Conservation (phyloP, 2,113 vertebrate species). For the Xiphias gladius region DNA sequence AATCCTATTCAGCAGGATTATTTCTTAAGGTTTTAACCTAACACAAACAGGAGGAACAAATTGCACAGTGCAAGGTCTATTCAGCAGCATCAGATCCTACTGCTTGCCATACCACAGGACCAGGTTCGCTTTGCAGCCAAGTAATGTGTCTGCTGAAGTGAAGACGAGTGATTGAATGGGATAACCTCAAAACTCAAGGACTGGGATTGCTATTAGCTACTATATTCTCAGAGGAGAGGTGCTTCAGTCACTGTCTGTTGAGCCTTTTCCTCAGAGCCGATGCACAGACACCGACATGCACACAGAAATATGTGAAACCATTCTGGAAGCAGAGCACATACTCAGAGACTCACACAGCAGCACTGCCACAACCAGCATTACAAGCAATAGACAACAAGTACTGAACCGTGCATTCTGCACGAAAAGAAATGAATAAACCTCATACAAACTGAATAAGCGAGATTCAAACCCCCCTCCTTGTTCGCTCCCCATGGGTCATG, state of each 20-base stretch:
- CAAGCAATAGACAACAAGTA: slow-evolving; percentile 50
- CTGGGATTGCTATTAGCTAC: slow-evolving; percentile 72
- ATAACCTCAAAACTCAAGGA: slow-evolving; percentile 78
- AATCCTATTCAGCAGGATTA: background rate
- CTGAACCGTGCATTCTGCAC: slow-evolving; percentile 32
- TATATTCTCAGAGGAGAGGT: slow-evolving; percentile 63
- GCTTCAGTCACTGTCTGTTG: slow-evolving; percentile 68
- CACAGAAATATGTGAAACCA: slow-evolving; percentile 57
- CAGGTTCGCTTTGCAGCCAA: slow-evolving; percentile 45
- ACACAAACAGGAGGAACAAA: slow-evolving; percentile 23
- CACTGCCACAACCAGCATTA: slow-evolving; percentile 29
- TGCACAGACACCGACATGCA: slow-evolving; percentile 50
- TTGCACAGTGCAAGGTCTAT: slow-evolving; percentile 1
- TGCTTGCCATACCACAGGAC: slow-evolving; percentile 20
- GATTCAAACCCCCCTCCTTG: background rate
- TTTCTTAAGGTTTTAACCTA: slow-evolving; percentile 29
- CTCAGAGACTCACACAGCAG: slow-evolving; percentile 23
- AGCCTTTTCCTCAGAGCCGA: slow-evolving; percentile 63
- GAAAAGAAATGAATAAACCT: slow-evolving; percentile 43
- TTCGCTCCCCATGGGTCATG: slow-evolving; percentile 49
- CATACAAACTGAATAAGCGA: slow-evolving; percentile 45
- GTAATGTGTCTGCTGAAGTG: slow-evolving; percentile 66
- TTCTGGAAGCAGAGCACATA: slow-evolving; percentile 61
- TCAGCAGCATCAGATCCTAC: slow-evolving; percentile 25
- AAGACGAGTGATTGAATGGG: slow-evolving; percentile 74